These are phyloP conservation scores for Dasypogon diadema DNA, from an alignment of 2,888 invertebrate species.

Conservation along the genomic window DNA sequence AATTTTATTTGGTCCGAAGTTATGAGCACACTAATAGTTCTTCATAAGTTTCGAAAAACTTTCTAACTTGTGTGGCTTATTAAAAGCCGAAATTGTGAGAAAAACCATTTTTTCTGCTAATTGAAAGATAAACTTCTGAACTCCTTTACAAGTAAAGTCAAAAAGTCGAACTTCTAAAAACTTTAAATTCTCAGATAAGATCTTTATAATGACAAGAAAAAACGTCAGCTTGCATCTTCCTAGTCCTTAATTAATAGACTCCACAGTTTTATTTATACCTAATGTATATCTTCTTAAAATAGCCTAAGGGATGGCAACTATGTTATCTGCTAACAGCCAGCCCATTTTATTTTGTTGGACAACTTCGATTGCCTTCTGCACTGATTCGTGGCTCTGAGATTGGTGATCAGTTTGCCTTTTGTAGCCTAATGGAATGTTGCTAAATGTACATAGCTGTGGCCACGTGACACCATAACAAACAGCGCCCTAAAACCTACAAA, in stretches of 20 bases:
- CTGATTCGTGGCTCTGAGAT: too few species aligned
- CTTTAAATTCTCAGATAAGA: not conserved
- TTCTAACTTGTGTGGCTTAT: slow-evolving; percentile 50
- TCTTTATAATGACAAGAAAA: not conserved
- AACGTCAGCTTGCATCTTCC: slow-evolving; percentile 1
- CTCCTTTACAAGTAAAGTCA: not conserved
- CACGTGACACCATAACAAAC: too few species aligned
- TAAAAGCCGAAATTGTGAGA: slow-evolving; percentile 11
- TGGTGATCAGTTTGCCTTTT: too few species aligned
- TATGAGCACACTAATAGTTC: not conserved
- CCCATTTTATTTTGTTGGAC: too few species aligned
- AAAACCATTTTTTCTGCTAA: not conserved
- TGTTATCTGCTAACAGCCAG: too few species aligned
- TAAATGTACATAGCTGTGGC: too few species aligned
- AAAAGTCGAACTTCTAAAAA: not conserved
- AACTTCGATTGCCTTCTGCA: too few species aligned
- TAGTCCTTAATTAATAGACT: too few species aligned
- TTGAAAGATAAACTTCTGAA: not conserved
- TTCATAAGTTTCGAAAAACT: slow-evolving; percentile 57
- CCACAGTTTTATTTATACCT: not conserved
- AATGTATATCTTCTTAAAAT: not conserved
- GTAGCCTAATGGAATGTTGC: too few species aligned
- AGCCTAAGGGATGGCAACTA: too few species aligned
- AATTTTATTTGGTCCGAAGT: slow-evolving; percentile 52
- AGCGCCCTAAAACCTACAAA: too few species aligned